These are phyloP conservation scores for Orthosia incerta DNA, from an alignment of 2,888 invertebrate species.

Conservation along the genomic window DNA sequence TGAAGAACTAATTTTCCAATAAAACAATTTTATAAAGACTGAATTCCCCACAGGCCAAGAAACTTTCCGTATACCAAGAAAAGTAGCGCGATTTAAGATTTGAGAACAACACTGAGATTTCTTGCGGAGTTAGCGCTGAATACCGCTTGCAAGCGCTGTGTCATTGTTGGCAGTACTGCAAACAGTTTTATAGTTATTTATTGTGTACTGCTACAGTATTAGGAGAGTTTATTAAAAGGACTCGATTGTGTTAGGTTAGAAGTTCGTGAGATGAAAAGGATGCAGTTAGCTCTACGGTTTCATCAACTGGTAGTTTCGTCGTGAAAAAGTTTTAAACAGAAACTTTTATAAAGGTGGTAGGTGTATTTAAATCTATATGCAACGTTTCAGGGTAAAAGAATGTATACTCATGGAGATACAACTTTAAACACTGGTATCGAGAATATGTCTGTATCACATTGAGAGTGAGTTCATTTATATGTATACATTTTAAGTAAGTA, in stretches of 20 bases:
- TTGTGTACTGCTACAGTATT: not conserved
- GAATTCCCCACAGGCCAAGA: not conserved
- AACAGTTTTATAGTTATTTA: conserved; percentile 14
- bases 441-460: too few relatives aligned
- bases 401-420: not conserved
- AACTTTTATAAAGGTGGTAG: not conserved
- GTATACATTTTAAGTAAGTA: too few relatives aligned
- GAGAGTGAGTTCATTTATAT: too few relatives aligned
- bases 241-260: not conserved
- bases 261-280: not conserved
- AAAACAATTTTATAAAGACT: conserved; percentile 11
- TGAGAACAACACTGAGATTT: not conserved
- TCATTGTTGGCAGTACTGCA: not conserved
- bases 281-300: not conserved
- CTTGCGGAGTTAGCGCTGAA: not conserved
- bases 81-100: conserved; percentile 1
- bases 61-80: not conserved
- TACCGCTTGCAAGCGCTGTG: not conserved
- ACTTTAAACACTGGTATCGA: too few relatives aligned
- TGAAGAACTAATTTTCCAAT: conserved; percentile 4
- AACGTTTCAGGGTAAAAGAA: not conserved
- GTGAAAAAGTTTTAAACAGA: not conserved
- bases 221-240: not conserved
- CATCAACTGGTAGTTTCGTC: not conserved
- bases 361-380: not conserved